Percentiles rank a stretch among this genome's conserved stretches.
phyloP scores from a whole-genome alignment of 2,888 invertebrate genomes.

The Griposia aprilina region DNA sequence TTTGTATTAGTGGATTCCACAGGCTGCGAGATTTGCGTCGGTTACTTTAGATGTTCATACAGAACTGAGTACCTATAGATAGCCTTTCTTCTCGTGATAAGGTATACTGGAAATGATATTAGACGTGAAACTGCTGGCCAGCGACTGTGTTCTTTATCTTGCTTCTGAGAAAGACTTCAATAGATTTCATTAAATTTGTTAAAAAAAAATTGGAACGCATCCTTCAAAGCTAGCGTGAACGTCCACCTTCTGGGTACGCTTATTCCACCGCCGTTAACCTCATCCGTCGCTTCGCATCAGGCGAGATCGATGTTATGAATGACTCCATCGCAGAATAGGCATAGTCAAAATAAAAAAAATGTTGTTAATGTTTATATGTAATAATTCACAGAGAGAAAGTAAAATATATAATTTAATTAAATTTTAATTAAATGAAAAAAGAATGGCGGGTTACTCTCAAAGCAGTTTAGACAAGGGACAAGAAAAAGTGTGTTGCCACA shows the following conservation, averaged over 20 bases:
- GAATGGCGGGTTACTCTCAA: too few relatives aligned
- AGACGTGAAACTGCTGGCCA: background rate
- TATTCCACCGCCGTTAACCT: background rate
- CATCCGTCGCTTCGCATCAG: background rate
- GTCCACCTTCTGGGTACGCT: background rate
- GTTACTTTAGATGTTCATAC: slow-evolving; percentile 1
- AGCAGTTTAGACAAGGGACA: too few relatives aligned
- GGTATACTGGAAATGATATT: background rate
- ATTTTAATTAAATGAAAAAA: too few relatives aligned
- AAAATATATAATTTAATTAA: too few relatives aligned
- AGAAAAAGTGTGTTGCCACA: too few relatives aligned
- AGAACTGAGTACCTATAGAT: background rate
- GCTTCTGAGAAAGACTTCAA: background rate
- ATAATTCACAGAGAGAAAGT: too few relatives aligned
- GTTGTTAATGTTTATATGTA: background rate
- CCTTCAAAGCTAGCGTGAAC: background rate
- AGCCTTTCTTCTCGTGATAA: background rate
- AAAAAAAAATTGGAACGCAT: background rate
- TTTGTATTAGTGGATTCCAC: slow-evolving; percentile 15
- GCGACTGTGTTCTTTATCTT: background rate
- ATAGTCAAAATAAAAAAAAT: background rate
- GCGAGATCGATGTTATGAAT: background rate
- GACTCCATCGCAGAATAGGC: background rate
- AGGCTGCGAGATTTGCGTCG: background rate
- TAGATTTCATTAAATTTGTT: background rate